Evolutionary conservation across 2,888 invertebrate genomes (phyloP).

Genomic region (Adelphocoris suturalis): DNA sequence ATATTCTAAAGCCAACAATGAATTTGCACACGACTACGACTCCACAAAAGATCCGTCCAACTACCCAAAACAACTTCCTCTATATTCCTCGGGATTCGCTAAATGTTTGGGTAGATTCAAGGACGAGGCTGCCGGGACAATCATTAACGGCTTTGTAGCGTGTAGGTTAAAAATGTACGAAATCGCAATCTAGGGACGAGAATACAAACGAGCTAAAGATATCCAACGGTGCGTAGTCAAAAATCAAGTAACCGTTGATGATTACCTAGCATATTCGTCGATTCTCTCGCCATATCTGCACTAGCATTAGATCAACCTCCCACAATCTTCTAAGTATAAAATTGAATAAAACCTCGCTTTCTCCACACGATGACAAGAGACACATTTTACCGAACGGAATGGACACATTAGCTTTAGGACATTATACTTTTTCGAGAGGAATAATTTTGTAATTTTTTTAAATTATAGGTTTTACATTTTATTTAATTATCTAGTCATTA

Average conservation of each 20-base stretch:
- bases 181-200: conserved; percentile 72
- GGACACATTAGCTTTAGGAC: conserved; percentile 29
- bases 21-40: not conserved
- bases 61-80: conserved; percentile 73
- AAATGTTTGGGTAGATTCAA: conserved; percentile 77
- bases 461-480: no score
- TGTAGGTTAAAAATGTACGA: conserved; percentile 76
- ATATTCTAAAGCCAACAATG: conserved; percentile 59
- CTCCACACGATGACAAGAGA: conserved; percentile 50
- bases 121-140: conserved; percentile 77
- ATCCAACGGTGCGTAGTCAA: not conserved
- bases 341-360: conserved; percentile 31
- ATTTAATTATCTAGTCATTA: no score
- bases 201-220: no score
- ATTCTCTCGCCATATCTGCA: not conserved
- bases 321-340: conserved; percentile 35
- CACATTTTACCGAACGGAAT: no score
- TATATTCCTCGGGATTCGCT: no score
- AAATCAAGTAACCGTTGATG: conserved; percentile 66
- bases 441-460: no score
- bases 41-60: conserved; percentile 76
- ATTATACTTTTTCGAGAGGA: not conserved
- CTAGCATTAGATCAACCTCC: not conserved
- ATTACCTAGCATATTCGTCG: conserved; percentile 60
- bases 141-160: conserved; percentile 77